Base-by-base conservation (phyloP, 2,888 invertebrate genomes). In the Drosophila tripunctata region DNA sequence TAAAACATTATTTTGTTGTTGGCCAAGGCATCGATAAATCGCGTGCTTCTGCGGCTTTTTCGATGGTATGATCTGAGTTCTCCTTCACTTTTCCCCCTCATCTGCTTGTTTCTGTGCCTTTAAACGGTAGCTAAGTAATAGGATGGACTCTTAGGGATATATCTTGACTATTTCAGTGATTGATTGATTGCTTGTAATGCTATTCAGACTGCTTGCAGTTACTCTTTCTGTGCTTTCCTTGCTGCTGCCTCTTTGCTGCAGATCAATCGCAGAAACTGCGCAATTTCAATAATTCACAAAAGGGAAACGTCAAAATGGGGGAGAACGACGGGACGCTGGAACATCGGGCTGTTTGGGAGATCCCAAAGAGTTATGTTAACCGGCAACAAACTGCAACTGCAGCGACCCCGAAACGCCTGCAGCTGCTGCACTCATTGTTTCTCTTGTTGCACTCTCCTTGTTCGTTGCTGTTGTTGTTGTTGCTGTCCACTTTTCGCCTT, bases 251-350 rank as follows among this genome's bases (percentile, higher is more conserved):
- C 7, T 4, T n/a, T 41, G 63, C n/a, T n/a, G 24, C 67, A 68
- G 78, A 71, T 75, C 79, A 82, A 79, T 82, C 74, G 79, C 58
- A 73, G 65, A 67, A 72, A 73, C 78, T 65, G 81, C 67, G 81
- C 85, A 84, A 82, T 82, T 82, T 82, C 85, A 83, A 83, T 83
- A 83, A 82, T 82, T 85, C 82, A 83, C 85, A 77, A 83, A 77
- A 77, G 82, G 82, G 82, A 75, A 78, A 83, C 67, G 73, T 72
- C 69, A 67, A 61, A 52, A 44, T 27, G 27, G 38, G 38, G n/a
- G 27, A 14, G 27, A 41, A 10, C 22, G 41, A 40, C 22, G 41
- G 6, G 30, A 14, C 27, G 4, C 15, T 5, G 24, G 35, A 15
- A n/a, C 12, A 6, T 22, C 30, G 19, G 22, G 30, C 21, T n/a